phyloP scores from a whole-genome alignment of 1,140 invertebrate species.

The Pinna nobilis region DNA sequence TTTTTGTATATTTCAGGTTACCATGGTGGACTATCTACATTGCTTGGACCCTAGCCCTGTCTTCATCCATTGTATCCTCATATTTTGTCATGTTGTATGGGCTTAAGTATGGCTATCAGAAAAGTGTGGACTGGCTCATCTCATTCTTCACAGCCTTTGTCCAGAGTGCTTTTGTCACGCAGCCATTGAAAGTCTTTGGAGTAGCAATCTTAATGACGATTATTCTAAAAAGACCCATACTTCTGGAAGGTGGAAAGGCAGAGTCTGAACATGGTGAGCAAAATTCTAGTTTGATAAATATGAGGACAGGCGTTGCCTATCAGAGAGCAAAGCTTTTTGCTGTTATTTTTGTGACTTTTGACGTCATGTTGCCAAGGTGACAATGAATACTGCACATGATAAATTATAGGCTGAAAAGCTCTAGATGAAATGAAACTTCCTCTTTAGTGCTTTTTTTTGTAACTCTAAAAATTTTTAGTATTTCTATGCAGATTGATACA shows the following conservation, averaged over 20 bases:
- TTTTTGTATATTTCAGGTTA: constrained; percentile 52
- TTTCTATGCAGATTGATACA: no score
- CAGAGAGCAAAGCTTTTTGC: no score
- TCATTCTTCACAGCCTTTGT: constrained; percentile 61
- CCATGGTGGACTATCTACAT: constrained; percentile 62
- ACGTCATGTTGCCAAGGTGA: no score
- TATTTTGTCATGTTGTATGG: constrained; percentile 64
- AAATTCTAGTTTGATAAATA: no score
- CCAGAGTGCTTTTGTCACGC: constrained; percentile 41
- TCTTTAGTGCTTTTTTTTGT: no score
- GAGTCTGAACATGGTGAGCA: no score
- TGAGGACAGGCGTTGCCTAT: no score
- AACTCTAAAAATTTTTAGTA: no score
- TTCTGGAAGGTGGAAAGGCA: constrained; percentile 27
- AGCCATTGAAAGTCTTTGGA: constrained; percentile 53
- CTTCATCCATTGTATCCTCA: constrained; percentile 37
- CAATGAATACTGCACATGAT: no score
- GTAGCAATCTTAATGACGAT: constrained; percentile 52
- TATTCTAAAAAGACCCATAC: constrained; percentile 54
- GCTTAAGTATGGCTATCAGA: constrained; percentile 54
- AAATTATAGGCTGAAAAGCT: no score
- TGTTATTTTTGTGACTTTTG: no score
- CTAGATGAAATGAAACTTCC: no score
- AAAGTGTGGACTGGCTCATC: constrained; percentile 53
- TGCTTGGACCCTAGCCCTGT: constrained; percentile 47